Percentiles rank a stretch among this genome's conserved stretches.
Conservation (phyloP, 2,113 vertebrate genomes). For the Falcunculus frontatus region DNA sequence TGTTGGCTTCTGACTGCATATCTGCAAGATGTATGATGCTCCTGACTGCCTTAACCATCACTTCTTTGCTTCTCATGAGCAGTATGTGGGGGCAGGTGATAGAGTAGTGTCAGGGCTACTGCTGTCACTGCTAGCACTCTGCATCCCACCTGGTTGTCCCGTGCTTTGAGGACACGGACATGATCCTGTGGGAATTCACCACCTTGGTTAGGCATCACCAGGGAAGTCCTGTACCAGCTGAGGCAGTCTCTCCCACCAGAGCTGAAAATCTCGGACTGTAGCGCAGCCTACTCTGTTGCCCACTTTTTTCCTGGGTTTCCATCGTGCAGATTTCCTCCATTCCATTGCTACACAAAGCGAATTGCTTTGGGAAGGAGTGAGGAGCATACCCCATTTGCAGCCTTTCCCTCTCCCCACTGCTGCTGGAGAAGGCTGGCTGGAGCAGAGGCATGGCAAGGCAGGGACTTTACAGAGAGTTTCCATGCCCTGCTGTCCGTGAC, state of each 20-base stretch:
- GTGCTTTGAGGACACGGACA: neutral
- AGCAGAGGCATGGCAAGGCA: neutral
- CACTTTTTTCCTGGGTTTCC: neutral
- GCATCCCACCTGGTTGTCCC: neutral
- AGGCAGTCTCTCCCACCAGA: neutral
- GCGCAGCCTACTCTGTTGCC: fast-evolving
- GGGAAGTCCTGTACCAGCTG: neutral
- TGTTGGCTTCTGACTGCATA: neutral
- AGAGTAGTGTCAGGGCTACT: neutral
- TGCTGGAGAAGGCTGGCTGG: neutral
- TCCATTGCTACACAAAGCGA: neutral
- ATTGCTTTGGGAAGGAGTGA: neutral
- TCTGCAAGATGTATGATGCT: neutral
- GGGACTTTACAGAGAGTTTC: neutral
- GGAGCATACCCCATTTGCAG: neutral
- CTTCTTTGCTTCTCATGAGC: neutral
- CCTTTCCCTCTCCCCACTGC: neutral
- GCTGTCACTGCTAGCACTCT: neutral
- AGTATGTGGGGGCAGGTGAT: neutral
- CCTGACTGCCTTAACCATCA: neutral
- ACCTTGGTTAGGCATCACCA: neutral
- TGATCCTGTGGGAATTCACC: neutral
- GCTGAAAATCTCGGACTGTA: neutral
- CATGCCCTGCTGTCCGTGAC: fast-evolving
- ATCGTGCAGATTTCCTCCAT: neutral